These are phyloP conservation scores for Drosophila funebris DNA, from an alignment of 1,140 invertebrate genomes.

Conservation along the genomic window DNA sequence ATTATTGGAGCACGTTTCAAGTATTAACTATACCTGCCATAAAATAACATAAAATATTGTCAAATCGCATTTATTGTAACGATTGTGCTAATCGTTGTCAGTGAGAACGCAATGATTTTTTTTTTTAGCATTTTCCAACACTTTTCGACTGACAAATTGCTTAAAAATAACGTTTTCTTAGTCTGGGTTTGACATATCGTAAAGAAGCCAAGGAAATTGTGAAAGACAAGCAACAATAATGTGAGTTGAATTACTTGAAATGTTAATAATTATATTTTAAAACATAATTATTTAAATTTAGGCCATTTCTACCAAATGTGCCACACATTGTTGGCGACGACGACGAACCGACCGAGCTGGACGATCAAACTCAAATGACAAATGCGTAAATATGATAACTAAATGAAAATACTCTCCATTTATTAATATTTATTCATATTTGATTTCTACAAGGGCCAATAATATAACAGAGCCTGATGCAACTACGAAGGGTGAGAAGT, in stretches of 20 bases:
- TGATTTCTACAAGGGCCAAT: background rate
- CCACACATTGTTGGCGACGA: conserved; percentile 60
- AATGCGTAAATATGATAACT: background rate
- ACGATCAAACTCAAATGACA: background rate
- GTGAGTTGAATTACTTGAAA: conserved; percentile 2
- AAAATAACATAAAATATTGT: too few species aligned
- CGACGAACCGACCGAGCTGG: conserved; percentile 12
- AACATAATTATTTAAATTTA: background rate
- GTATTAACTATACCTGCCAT: too few species aligned
- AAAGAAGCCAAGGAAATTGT: background rate
- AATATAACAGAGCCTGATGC: too few species aligned
- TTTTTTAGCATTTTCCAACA: background rate
- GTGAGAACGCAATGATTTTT: background rate
- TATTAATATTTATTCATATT: background rate
- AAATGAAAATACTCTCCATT: background rate
- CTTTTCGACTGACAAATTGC: background rate
- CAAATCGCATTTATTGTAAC: too few species aligned
- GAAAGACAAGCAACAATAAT: background rate
- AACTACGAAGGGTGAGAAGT: too few species aligned
- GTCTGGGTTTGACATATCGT: background rate
- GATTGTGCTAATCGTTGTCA: background rate
- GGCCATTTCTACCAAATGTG: conserved; percentile 26
- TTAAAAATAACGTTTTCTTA: conserved; percentile 14
- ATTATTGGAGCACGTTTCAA: too few species aligned
- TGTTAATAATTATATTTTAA: background rate